Evolutionary conservation across 1,140 invertebrate genomes (phyloP), one percentile per base, ranked within the genome.

Genomic region (Armadillidium nasatum): DNA sequence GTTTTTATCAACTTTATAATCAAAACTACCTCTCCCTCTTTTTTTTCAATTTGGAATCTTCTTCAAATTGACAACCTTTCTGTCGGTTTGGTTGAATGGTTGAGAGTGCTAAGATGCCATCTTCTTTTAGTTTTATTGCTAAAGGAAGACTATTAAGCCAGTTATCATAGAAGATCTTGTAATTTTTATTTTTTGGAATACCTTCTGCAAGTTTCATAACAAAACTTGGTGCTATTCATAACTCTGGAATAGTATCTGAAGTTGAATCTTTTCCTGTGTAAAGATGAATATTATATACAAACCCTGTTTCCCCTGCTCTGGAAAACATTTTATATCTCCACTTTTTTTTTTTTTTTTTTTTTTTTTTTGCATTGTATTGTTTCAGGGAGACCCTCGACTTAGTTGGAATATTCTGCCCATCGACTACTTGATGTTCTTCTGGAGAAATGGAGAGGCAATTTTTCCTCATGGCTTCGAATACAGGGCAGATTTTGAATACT

Each of bases 121-220:
- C 50, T 60, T 60, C 50, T 60, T 60, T 60, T 60, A 60, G 50
- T 60, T 60, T 60, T 13, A 15, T 19, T 60, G 50, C 50, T 60
- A 60, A 60, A 19, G 50, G 50, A 60, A 60, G 50, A 19, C 11
- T 15, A 60, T 3, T 15, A 19, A 60, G 7, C 50, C 50, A 60
- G 19, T 60, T 19, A 60, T 60, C 50, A 60, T 60, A 60, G 50
- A 60, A 60, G 19, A 60, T 60, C 50, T 19, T 60, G 19, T 60
- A 60, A 7, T 60, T 60, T 60, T 60, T 60, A 7, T 60, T 13
- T 7, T 60, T 60, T 2, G 50, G 50, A 60, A 60, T 19, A 4
- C 50, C 50, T 60, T 60, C 50, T 15, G 50, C 19, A 15, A 60
- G 50, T 15, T 19, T 13, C 11, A 60, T 13, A 15, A 60, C 50